Evolutionary conservation across 2,797 vertebrate species (phyloP), one percentile per base, ranked within the genome.

Genomic region (Phalloptychus januarius): DNA sequence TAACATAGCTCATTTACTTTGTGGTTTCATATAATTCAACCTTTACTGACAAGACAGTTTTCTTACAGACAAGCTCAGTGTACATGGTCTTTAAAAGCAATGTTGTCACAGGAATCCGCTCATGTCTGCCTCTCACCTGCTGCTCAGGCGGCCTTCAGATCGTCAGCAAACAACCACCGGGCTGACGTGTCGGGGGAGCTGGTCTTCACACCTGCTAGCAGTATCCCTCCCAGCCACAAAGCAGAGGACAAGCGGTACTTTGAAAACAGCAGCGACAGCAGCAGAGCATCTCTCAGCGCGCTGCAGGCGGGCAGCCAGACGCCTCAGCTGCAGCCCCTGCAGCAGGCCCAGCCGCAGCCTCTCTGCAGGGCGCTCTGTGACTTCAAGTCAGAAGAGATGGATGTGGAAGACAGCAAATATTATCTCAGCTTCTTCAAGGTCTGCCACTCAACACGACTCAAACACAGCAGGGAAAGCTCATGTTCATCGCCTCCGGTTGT

Each of bases 401-500:
- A 95, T 72, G 93, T 93, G 86, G 93, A 91, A 0, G 95, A 96
- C 36, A 93, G 87, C 86, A 94, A 95, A 89, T 96, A 96, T 72
- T 96, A 94, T 89, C 95, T 97, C 84, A 92, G 93, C 48, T 96
- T 98, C 82, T 87, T 93, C 50, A 99, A 98, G 97, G 98, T 94
- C 18, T 84, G 91, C 70, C 56, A 79, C 81, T 82, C 75, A 73
- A 74, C 76, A 25, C 65, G 76, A 65, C 79, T 42, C 71, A 45
- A 44, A 69, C 74, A 79, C 56, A 71, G n/a, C 74, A 63, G 76
- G 54, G 84, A 52, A 74, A 44, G 38, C 7, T 79, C 28, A 28
- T 65, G 50, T 71, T 83, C 25, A 78, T 4, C 46, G 36, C 25
- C 15, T 23, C 33, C 15, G 48, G 52, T 48, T 45, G 4, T 83